Evolutionary conservation across 2,113 vertebrate species (phyloP).

Genomic region (Rhinolophus ferrumequinum): DNA sequence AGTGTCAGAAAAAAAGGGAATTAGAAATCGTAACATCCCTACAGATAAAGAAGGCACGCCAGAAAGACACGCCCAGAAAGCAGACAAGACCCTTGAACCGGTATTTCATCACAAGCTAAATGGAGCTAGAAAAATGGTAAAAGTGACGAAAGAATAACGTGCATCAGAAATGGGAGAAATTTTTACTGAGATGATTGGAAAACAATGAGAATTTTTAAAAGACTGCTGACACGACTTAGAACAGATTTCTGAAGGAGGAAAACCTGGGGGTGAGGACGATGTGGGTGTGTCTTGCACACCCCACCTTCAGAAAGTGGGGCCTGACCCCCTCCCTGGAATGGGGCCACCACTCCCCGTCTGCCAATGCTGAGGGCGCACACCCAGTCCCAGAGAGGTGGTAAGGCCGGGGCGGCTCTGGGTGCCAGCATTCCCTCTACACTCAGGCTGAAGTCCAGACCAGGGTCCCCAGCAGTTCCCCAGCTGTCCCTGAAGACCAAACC

Average conservation of each 20-base stretch:
- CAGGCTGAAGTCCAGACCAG: too few species aligned
- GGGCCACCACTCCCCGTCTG: neutral
- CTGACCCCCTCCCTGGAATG: conserved; percentile 19
- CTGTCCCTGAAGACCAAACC: neutral
- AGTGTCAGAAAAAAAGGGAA: neutral
- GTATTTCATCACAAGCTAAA: neutral
- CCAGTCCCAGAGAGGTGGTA: neutral
- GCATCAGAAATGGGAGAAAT: neutral
- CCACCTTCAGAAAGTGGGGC: conserved; percentile 24
- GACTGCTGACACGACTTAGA: neutral
- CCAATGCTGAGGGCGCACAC: neutral
- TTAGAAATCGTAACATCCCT: neutral
- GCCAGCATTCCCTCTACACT: neutral
- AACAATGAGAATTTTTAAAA: neutral
- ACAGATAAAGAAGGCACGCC: neutral
- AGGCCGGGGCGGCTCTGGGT: neutral
- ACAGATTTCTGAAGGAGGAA: neutral
- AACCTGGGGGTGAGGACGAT: neutral
- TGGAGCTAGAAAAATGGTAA: neutral
- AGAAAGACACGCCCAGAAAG: neutral
- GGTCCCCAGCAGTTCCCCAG: neutral
- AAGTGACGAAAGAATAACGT: neutral
- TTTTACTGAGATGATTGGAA: neutral
- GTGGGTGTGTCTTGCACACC: too few species aligned
- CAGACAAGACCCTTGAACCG: too few species aligned